A percentile compares a stretch with the other conserved stretches of the same genome.
These are phyloP conservation scores for Dromaius novaehollandiae DNA, from an alignment of 2,113 vertebrate species.

Conservation along the genomic window DNA sequence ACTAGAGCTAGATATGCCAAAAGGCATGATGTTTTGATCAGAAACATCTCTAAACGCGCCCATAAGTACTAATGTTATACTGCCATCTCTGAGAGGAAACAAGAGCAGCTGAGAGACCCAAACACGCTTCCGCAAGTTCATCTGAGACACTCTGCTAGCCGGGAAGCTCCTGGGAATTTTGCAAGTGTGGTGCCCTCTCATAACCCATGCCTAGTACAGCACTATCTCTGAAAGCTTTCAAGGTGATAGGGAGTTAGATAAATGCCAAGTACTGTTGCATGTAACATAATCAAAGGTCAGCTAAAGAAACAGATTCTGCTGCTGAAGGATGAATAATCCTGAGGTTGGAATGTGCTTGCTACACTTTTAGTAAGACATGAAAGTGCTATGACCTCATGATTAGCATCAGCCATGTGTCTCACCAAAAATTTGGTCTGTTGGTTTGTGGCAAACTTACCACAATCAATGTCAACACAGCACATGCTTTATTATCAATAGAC, in stretches of 20 bases:
- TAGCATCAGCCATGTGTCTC: not conserved
- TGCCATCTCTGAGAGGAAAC: not conserved
- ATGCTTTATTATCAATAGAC: not conserved
- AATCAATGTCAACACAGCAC: not conserved
- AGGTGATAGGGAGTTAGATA: not conserved
- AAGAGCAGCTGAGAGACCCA: not conserved
- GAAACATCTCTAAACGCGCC: not conserved
- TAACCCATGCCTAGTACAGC: not conserved
- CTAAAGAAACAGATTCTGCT: constrained; percentile 5
- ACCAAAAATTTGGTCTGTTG: not conserved
- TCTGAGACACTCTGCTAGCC: not conserved
- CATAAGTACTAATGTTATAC: accelerated
- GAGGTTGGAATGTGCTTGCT: not conserved
- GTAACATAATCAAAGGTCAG: constrained; percentile 46
- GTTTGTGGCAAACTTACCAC: not conserved
- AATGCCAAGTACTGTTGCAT: constrained; percentile 1
- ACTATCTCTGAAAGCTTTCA: not conserved
- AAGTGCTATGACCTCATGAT: not conserved
- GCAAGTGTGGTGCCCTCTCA: not conserved
- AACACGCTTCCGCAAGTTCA: not conserved
- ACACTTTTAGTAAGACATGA: not conserved
- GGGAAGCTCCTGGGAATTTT: not conserved
- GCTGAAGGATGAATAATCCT: constrained; percentile 17
- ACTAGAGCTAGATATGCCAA: not conserved
- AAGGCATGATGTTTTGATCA: accelerated